Percentiles rank a stretch among this genome's conserved stretches.
Conservation (phyloP, 2,888 invertebrate species). For the Cheilosia grossa region DNA sequence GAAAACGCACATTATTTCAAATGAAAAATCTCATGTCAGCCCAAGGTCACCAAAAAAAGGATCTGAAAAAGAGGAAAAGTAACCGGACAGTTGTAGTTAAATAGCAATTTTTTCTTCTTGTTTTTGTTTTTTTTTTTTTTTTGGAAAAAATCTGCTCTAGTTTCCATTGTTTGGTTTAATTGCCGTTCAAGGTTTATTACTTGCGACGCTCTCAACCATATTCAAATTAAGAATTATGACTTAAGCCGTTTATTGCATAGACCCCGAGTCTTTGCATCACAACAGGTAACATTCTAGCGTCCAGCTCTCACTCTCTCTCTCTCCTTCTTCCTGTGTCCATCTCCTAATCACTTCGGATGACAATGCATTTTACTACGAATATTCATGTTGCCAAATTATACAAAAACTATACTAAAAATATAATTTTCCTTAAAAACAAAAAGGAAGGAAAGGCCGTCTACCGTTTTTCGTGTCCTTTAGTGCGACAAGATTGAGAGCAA, state of each 20-base stretch:
- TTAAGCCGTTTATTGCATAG: conserved; percentile 29
- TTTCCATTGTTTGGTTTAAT: conserved; percentile 52
- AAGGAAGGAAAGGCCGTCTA: not conserved
- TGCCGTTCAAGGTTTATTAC: conserved; percentile 59
- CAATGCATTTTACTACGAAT: conserved; percentile 5
- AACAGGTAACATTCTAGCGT: conserved; percentile 49
- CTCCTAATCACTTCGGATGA: conserved; percentile 21
- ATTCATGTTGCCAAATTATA: not conserved
- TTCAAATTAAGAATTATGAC: conserved; percentile 51
- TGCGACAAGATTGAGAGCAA: not conserved
- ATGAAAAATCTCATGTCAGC: too few species aligned
- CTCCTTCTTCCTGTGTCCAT: too few species aligned
- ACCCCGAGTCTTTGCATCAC: conserved; percentile 41
- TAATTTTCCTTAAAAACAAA: not conserved
- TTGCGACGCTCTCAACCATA: conserved; percentile 13
- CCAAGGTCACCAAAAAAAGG: conserved; percentile 28
- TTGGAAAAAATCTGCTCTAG: conserved; percentile 46
- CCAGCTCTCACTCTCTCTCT: not conserved
- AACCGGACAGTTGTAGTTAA: conserved; percentile 5
- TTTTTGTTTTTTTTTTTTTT: not conserved
- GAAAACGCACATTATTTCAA: too few species aligned
- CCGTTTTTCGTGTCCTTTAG: not conserved
- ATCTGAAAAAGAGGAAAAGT: not conserved
- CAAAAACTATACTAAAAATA: conserved; percentile 11
- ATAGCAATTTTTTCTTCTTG: not conserved